Base-by-base conservation (phyloP, 2,888 invertebrate genomes). In the Crossocerus cetratus region DNA sequence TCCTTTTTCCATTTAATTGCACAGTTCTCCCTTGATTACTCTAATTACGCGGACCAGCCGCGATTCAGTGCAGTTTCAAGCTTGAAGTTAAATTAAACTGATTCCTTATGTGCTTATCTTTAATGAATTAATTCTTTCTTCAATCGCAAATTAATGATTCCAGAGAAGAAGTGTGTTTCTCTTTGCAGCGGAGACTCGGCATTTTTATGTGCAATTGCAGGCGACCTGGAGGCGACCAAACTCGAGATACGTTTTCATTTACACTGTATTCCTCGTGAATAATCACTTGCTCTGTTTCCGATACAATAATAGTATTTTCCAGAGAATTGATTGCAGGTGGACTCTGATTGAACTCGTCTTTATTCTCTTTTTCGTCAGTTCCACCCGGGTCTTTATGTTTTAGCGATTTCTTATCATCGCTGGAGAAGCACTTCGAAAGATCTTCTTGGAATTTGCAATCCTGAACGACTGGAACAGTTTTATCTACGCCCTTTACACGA, bases 171-270 rank as follows among this genome's bases (percentile, higher is more conserved):
- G 72, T 62, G 18, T 77, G 76, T 45, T 83, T 83, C 63, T 85
- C 82, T 21, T 68, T 76, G n/a, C 75, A 77, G 72, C 74, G 79
- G 0, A 89, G 72, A 65, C 72, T 86, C 2, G 89, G 89, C 83
- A 89, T 88, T 32, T 87, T 86, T 32, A 89, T 84, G 54, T 89
- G 88, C 54, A 89, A 91, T 86, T 96, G 95, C 2, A 83, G 73
- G 45, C 85, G 86, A 16, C 80, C 80, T 4, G 83, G 76, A 1
- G 86, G 77, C 0, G 80, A 77, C 87, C 87, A 86, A 8, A 72
- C 53, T 3, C 75, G 20, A 14, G 68, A 55, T 18, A 57, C 45
- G 54, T 45, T 44, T 13, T 65, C 64, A 11, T 45, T 14, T 2
- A 32, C 8, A 8, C 32, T 32, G 32, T 11, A 32, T 4, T 4